Base-by-base conservation (phyloP, 2,888 invertebrate genomes). In the Molorchus minor region DNA sequence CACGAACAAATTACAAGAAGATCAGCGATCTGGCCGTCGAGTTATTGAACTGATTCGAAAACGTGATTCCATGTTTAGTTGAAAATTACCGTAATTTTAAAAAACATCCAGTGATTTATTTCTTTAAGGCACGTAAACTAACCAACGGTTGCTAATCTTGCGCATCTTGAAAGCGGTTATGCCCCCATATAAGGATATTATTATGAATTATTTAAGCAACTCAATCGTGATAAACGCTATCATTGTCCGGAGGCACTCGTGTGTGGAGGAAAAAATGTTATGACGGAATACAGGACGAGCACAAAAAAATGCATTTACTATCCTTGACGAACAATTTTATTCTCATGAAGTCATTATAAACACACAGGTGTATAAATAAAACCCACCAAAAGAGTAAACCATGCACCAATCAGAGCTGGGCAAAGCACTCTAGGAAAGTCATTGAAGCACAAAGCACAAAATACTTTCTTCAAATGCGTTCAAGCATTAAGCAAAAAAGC, bases 31-130 rank as follows among this genome's bases (percentile, higher is more conserved):
- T 38, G 25, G 38, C 38, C 15, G 20, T 38, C 12, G 49, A 49
- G 49, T 56, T 49, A 49, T 47, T 38, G 47, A 49, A 56, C 56
- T 47, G 56, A 47, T 56, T 43, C 56, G 40, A 62, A 59, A 62
- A 55, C 65, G 65, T 65, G 65, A 65, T 58, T 58, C 61, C 60
- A 58, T 62, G 65, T 57, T 58, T 56, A 58, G 46, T 54, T 47
- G 51, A 55, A 62, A 62, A 65, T 65, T 65, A 65, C 65, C 41
- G 65, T 62, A 58, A 65, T 62, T 62, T 58, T 44, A 40, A 46
- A 33, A 56, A 47, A 36, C 62, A 57, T 61, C 62, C 56, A 35
- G 47, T 62, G 65, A 65, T 62, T 65, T 65, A 65, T 65, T 49
- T 53, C 41, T 56, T 29, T 16, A 40, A 58, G 61, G 56, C 62